Conservation (phyloP, 2,113 vertebrate species). For the Atractosteus spatula region DNA sequence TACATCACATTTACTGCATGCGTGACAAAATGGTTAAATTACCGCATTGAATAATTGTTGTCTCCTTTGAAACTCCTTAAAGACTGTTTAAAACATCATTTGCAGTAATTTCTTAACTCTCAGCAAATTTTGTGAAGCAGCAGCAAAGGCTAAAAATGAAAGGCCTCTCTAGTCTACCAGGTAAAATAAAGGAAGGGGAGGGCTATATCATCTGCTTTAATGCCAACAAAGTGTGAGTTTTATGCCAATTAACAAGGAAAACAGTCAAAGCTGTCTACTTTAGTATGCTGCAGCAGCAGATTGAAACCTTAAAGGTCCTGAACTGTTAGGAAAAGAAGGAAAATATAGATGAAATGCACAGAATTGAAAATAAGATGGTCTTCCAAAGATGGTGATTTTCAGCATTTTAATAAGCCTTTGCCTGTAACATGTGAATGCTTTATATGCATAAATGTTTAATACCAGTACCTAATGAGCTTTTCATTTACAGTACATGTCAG, state of each 20-base stretch:
- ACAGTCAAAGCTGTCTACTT: conserved; percentile 1
- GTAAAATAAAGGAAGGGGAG: background rate
- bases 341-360: background rate
- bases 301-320: background rate
- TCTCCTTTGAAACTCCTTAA: no score
- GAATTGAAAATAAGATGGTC: conserved; percentile 2
- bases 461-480: conserved; percentile 27
- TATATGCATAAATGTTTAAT: conserved; percentile 40
- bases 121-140: no score
- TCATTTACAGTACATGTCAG: conserved; percentile 6
- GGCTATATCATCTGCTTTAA: conserved; percentile 3
- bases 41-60: no score
- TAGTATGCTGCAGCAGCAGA: background rate
- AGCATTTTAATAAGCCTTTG: conserved; percentile 28
- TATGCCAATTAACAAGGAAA: conserved; percentile 11
- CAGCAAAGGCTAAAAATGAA: background rate
- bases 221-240: background rate
- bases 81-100: no score
- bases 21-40: no score
- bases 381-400: background rate
- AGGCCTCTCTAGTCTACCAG: background rate
- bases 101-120: no score
- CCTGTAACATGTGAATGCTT: conserved; percentile 29
- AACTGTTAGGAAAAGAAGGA: background rate
- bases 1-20: no score